Percentiles rank a stretch among this genome's conserved stretches.
Evolutionary conservation across 2,888 invertebrate species (phyloP).

Genomic region (Baronia brevicornis): DNA sequence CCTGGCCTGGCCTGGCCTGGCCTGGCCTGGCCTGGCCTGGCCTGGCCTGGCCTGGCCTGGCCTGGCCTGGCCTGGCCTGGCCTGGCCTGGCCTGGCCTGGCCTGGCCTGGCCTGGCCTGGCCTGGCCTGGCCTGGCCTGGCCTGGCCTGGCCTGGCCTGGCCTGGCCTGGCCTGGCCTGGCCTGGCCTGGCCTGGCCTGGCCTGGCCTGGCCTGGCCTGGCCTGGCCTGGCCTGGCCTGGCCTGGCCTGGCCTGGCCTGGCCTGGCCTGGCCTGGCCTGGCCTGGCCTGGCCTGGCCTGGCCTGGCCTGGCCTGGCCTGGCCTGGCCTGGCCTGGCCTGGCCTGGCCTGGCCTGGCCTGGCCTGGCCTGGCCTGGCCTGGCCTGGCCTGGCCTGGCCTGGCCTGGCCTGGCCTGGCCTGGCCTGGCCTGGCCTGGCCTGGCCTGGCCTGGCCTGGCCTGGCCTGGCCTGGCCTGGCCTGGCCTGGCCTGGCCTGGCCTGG

Average conservation of each 20-base stretch:
- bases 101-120: constrained; percentile 20
- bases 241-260: constrained; percentile 12
- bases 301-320: constrained; percentile 14
- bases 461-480: constrained; percentile 19
- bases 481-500: constrained; percentile 16
- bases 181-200: constrained; percentile 18
- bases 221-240: constrained; percentile 16
- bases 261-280: constrained; percentile 14
- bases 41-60: constrained; percentile 18
- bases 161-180: constrained; percentile 19
- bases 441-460: constrained; percentile 17
- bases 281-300: constrained; percentile 14
- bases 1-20: constrained; percentile 20
- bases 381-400: constrained; percentile 18
- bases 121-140: constrained; percentile 20
- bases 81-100: constrained; percentile 19
- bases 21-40: constrained; percentile 20
- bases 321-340: constrained; percentile 13
- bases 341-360: constrained; percentile 16
- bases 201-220: constrained; percentile 16
- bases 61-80: constrained; percentile 19
- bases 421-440: constrained; percentile 18
- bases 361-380: constrained; percentile 18
- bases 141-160: constrained; percentile 21
- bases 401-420: constrained; percentile 18